Percentiles rank a stretch among this genome's conserved stretches.
Evolutionary conservation across 2,888 invertebrate species (phyloP).

Genomic region (Lasioglossum lativentre): DNA sequence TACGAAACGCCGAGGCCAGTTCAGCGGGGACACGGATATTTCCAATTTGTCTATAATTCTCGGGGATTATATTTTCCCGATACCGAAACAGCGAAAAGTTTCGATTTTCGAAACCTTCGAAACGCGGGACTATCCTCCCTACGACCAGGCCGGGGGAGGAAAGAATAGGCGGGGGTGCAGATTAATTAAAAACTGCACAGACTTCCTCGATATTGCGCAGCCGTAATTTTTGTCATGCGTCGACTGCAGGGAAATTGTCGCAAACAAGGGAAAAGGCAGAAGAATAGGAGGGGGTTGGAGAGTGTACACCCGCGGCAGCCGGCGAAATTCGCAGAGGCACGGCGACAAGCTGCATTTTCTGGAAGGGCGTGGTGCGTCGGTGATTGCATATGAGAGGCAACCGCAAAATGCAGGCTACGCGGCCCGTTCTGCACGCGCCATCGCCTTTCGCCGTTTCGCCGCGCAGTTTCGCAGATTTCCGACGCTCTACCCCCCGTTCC

Average conservation of each 20-base stretch:
- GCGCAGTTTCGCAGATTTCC: conserved; percentile 20
- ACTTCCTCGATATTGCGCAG: conserved; percentile 9
- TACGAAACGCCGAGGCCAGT: background rate
- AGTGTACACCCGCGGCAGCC: background rate
- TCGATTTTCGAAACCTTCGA: background rate
- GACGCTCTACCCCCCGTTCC: background rate
- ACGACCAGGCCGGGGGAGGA: background rate
- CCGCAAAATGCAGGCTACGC: conserved; percentile 11
- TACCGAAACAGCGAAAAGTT: background rate
- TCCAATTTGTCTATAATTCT: background rate
- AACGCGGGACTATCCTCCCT: background rate
- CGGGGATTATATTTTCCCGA: background rate
- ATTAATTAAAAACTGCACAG: conserved; percentile 35
- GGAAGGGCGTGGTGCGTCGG: conserved; percentile 12
- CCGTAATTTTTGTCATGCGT: background rate
- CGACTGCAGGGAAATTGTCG: background rate
- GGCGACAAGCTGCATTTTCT: conserved; percentile 26
- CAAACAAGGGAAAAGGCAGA: background rate
- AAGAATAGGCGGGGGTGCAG: background rate
- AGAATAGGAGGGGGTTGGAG: too few relatives aligned
- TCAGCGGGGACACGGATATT: background rate
- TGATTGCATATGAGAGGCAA: conserved; percentile 27
- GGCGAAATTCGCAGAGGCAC: conserved; percentile 4
- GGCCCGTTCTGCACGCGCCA: background rate
- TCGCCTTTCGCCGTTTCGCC: conserved; percentile 21